Percentiles rank a stretch among this genome's conserved stretches.
Evolutionary conservation across 2,888 invertebrate genomes (phyloP).

Genomic region (Auanema freiburgensis): DNA sequence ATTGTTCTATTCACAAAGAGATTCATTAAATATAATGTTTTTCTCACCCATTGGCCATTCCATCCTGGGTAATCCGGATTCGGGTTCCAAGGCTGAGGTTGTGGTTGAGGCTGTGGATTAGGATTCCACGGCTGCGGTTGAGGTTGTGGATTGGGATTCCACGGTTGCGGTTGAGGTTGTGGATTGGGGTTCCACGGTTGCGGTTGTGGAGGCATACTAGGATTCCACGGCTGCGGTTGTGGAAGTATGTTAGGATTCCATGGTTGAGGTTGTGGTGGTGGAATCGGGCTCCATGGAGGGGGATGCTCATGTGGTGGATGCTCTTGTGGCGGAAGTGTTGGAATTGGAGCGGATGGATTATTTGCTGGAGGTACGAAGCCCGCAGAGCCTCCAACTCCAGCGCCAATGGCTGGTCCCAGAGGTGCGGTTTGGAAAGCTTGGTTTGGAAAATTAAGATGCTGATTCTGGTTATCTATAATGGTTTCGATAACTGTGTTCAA

Average conservation of each 20-base stretch:
- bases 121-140: conserved; percentile 13
- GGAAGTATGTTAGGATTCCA: not conserved
- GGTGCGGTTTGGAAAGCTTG: too few species aligned
- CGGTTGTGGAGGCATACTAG: too few species aligned
- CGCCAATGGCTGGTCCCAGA: not conserved
- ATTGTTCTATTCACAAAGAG: too few species aligned
- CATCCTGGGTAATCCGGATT: conserved; percentile 4
- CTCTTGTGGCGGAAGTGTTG: not conserved
- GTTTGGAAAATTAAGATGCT: too few species aligned
- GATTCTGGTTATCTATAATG: too few species aligned
- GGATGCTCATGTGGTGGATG: conserved; percentile 1
- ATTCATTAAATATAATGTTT: too few species aligned
- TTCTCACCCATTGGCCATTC: too few species aligned
- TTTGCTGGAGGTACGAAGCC: not conserved
- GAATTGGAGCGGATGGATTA: not conserved
- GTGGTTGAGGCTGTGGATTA: conserved; percentile 3
- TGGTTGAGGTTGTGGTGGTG: not conserved
- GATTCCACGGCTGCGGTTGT: not conserved
- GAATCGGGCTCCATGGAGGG: not conserved
- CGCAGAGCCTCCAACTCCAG: not conserved
- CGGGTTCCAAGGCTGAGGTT: conserved; percentile 11
- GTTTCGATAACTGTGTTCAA: too few species aligned
- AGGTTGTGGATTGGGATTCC: not conserved
- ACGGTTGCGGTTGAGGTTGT: too few species aligned
- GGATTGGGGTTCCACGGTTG: too few species aligned